Base-by-base conservation (phyloP, 2,113 vertebrate genomes). In the Melanocharis versteri region DNA sequence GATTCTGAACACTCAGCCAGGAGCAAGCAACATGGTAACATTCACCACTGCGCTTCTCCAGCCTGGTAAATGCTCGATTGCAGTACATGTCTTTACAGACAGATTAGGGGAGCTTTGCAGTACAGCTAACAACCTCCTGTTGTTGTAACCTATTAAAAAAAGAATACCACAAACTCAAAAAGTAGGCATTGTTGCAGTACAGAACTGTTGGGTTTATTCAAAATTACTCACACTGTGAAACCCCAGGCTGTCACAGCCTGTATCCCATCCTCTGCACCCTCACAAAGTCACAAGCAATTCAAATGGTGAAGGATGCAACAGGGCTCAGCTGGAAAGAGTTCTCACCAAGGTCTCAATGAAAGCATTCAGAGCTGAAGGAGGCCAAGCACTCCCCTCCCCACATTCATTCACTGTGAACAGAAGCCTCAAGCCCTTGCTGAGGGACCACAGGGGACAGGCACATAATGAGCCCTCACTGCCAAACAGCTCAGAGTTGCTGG, bases 381-480 rank as follows among this genome's bases (percentile, higher is more conserved):
- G 48, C 73, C 56, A 82, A 85, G 27, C 23, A 8, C 27, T 60
- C 91, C 83, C 83, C 68, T 80, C 51, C 79, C 76, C 26, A 7
- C 45, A 57, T 64, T 26, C 84, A 95, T 86, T 70, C 70, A 72
- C 27, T 30, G 18, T 6, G 4, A 96, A 93, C 78, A 96, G 94
- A 96, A 86, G 85, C 81, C 56, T 61, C 28, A 58, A 50, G n/a
- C 61, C 70, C 68, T 79, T 61, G n/a, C 69, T 84, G 68, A 45
- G 57, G 88, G 94, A 94, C 73, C 65, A 84, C 62, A 81, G 84
- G 76, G 73, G 39, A 83, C 57, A 58, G 71, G 33, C 47, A 89
- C 66, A 81, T 68, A 96, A 97, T 80, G 26, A 96, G 77, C 56
- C 85, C 66, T 94, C 28, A 13, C 53, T 83, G 90, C 57, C 60